Conservation (phyloP, 2,797 vertebrate genomes). For the Lepus townsendii region DNA sequence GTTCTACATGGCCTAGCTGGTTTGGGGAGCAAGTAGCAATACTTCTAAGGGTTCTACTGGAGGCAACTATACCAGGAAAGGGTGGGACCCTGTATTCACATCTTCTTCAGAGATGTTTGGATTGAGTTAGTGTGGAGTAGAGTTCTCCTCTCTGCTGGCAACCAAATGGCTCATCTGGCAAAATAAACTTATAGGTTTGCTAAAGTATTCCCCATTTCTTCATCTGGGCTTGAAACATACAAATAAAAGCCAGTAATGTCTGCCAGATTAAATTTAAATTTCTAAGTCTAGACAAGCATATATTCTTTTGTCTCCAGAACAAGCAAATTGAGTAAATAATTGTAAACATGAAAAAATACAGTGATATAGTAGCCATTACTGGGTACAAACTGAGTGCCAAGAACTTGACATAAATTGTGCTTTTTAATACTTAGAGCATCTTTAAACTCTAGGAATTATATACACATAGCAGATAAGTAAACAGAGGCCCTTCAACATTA, state of each 20-base stretch:
- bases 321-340: neutral
- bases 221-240: neutral
- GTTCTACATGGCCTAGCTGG: neutral
- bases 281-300: neutral
- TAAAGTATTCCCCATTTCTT: neutral
- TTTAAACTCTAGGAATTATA: neutral
- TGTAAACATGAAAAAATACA: neutral
- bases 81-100: neutral
- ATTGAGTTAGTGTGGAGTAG: neutral
- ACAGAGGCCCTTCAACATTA: neutral
- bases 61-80: neutral
- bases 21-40: neutral
- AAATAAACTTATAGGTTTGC: neutral
- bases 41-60: neutral
- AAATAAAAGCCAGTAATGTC: neutral
- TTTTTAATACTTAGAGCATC: neutral
- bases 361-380: neutral
- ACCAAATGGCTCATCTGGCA: neutral
- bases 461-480: neutral
- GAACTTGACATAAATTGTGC: neutral
- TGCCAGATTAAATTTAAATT: neutral
- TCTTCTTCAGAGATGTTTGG: neutral
- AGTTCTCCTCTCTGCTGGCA: neutral
- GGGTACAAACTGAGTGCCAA: neutral
- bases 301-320: constrained; percentile 1